Percentiles rank a stretch among this genome's conserved stretches.
These are phyloP conservation scores for Diorhabda sublineata DNA, from an alignment of 1,140 invertebrate genomes.

Conservation along the genomic window DNA sequence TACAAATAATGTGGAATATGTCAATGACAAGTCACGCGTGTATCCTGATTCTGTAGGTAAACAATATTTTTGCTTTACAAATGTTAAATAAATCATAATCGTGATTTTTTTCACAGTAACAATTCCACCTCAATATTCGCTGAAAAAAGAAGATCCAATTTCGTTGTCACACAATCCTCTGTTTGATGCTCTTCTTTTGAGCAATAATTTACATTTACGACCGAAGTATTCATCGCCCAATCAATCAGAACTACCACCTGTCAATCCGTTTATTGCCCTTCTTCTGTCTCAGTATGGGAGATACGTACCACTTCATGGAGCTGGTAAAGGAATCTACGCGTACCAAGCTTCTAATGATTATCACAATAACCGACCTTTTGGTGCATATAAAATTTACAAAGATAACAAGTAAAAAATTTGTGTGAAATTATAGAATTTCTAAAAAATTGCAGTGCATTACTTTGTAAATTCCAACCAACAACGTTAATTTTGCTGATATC, in stretches of 20 bases:
- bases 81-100: not conserved
- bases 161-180: slow-evolving; percentile 4
- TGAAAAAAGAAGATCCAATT: slow-evolving; percentile 2
- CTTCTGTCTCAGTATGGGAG: slow-evolving; percentile 59
- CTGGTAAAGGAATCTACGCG: slow-evolving; percentile 54
- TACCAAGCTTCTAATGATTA: slow-evolving; percentile 59
- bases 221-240: slow-evolving; percentile 38
- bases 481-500: too few species aligned
- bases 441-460: not conserved
- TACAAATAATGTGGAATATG: not conserved
- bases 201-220: not conserved
- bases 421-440: not conserved
- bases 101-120: not conserved
- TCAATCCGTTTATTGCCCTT: slow-evolving; percentile 56
- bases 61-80: not conserved
- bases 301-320: slow-evolving; percentile 51
- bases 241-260: slow-evolving; percentile 52
- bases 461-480: too few species aligned
- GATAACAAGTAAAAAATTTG: slow-evolving; percentile 22
- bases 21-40: not conserved
- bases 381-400: slow-evolving; percentile 54
- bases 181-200: not conserved
- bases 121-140: not conserved
- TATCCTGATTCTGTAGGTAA: not conserved
- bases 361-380: slow-evolving; percentile 60